Percentiles rank a stretch among this genome's conserved stretches.
phyloP scores from a whole-genome alignment of 1,140 invertebrate species.

The Chionoecetes opilio region DNA sequence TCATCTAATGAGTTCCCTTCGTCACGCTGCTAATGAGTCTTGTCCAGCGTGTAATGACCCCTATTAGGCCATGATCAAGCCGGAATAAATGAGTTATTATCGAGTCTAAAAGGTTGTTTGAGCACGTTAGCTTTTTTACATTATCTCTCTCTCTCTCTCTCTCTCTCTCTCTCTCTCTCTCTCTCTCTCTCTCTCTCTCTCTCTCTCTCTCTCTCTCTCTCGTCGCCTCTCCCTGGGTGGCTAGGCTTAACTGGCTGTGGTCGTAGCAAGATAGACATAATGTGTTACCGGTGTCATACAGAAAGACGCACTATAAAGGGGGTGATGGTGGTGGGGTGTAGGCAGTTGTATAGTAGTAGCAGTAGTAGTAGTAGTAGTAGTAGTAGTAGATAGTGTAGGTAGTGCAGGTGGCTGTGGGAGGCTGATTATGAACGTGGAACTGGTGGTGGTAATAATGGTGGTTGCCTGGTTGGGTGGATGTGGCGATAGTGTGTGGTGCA shows the following conservation, averaged over 20 bases:
- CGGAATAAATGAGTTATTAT: neutral
- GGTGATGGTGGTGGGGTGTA: neutral
- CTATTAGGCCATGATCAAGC: neutral
- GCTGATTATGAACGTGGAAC: neutral
- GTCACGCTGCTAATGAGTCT: constrained; percentile 40
- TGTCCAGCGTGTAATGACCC: constrained; percentile 43
- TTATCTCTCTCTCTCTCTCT: neutral
- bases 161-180: neutral
- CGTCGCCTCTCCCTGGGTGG: neutral
- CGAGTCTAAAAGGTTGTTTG: neutral
- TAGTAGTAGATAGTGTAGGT: neutral
- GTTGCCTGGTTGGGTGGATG: too few relatives aligned
- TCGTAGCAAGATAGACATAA: constrained; percentile 3
- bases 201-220: constrained; percentile 15
- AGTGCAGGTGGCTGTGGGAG: neutral
- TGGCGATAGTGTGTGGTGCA: neutral
- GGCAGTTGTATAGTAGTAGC: neutral
- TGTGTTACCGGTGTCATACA: neutral
- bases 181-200: constrained; percentile 4
- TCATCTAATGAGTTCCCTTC: constrained; percentile 41
- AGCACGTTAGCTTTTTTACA: neutral
- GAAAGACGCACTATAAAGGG: neutral
- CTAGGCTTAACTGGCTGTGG: neutral
- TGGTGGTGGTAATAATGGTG: neutral
- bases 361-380: neutral